A percentile compares a stretch with the other conserved stretches of the same genome.
These are phyloP conservation scores for Cryptocephalus moraei DNA, from an alignment of 2,888 invertebrate genomes.

Conservation along the genomic window DNA sequence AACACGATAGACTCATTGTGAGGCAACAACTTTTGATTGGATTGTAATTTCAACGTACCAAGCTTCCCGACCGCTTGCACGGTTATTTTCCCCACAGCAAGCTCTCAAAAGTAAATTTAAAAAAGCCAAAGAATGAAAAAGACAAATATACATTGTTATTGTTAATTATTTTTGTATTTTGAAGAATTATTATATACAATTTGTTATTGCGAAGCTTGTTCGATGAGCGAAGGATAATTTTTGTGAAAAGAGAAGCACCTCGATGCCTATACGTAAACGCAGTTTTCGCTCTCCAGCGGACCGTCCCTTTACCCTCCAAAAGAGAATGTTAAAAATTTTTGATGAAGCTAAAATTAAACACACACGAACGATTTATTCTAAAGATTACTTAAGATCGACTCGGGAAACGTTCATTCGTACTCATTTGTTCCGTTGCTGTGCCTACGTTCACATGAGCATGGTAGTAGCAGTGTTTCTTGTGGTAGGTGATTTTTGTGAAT, in stretches of 20 bases:
- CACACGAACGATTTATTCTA: no score
- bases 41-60: slow-evolving; percentile 6
- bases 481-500: slow-evolving; percentile 17
- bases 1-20: no score
- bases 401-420: no score
- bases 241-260: slow-evolving; percentile 21
- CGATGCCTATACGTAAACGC: slow-evolving; percentile 35
- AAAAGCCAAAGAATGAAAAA: neutral
- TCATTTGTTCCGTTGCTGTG: slow-evolving; percentile 5
- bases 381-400: no score
- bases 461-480: slow-evolving; percentile 15
- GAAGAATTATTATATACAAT: slow-evolving; percentile 25
- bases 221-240: no score
- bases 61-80: slow-evolving; percentile 3
- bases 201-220: slow-evolving; percentile 15
- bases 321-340: neutral
- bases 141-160: slow-evolving; percentile 28
- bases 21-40: slow-evolving; percentile 1
- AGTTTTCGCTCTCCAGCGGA: slow-evolving; percentile 11
- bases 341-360: neutral
- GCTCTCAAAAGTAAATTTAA: neutral
- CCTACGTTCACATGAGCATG: slow-evolving; percentile 38
- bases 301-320: slow-evolving; percentile 28
- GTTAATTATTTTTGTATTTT: slow-evolving; percentile 38
- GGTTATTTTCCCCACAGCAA: neutral